Percentiles rank a stretch among this genome's conserved stretches.
phyloP scores from a whole-genome alignment of 92 coral and sea anemone genomes.

The Parazoanthus darwini region DNA sequence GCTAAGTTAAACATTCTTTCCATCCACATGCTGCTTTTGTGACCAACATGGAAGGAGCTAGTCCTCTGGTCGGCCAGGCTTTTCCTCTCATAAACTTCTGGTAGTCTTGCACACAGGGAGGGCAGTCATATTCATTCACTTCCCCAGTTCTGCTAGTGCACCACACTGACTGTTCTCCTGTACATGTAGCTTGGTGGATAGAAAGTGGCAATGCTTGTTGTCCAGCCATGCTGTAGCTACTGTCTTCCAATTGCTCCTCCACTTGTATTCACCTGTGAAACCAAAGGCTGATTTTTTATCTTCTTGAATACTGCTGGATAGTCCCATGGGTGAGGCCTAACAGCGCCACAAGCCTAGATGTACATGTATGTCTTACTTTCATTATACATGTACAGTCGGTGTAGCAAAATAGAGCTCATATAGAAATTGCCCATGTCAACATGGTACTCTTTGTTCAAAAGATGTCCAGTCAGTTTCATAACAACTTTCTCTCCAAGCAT shows the following conservation, averaged over 20 bases:
- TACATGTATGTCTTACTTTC: no score
- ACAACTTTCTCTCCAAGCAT: no score
- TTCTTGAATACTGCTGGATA: not conserved
- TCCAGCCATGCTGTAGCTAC: not conserved
- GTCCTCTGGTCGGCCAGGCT: not conserved
- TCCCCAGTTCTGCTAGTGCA: constrained; percentile 1
- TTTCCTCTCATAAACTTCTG: not conserved
- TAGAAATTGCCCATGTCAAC: no score
- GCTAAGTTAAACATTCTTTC: no score
- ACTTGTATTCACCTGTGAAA: not conserved
- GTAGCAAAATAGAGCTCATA: no score
- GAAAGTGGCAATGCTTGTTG: constrained; percentile 2
- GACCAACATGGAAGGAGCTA: not conserved
- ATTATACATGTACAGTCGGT: no score
- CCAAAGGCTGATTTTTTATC: not conserved
- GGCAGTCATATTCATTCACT: not conserved
- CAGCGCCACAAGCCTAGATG: not conserved
- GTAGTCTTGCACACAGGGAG: not conserved
- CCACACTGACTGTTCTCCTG: not conserved
- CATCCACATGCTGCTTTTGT: no score
- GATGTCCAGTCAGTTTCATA: no score
- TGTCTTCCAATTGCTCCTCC: not conserved
- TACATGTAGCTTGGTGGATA: not conserved
- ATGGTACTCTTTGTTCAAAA: no score
- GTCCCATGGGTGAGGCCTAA: not conserved